These are phyloP conservation scores for Eupeodes luniger DNA, from an alignment of 2,888 invertebrate genomes.

Conservation along the genomic window DNA sequence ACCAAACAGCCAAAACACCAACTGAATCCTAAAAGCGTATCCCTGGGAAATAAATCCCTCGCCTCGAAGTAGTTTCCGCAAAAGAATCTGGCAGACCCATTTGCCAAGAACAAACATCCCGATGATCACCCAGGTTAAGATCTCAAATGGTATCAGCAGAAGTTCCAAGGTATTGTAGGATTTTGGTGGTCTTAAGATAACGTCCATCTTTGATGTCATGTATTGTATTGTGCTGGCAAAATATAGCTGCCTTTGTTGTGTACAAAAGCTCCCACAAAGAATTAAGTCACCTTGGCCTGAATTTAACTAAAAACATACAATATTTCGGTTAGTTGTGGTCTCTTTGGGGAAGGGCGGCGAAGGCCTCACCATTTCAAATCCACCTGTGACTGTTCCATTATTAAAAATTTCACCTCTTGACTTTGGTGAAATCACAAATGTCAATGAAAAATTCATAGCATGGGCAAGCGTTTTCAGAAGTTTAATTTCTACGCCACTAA, in stretches of 20 bases:
- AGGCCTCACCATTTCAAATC: not conserved
- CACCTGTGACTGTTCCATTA: slow-evolving; percentile 4
- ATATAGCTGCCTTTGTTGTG: not conserved
- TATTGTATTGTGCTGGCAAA: not conserved
- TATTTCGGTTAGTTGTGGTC: too few species aligned
- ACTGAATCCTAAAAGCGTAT: not conserved
- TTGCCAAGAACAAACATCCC: not conserved
- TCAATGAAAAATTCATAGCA: not conserved
- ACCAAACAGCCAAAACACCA: not conserved
- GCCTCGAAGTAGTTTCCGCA: not conserved
- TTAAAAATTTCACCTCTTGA: not conserved
- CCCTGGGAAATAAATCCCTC: not conserved
- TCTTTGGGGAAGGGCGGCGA: not conserved
- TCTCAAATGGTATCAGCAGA: not conserved
- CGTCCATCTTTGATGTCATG: not conserved
- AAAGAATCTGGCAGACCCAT: not conserved
- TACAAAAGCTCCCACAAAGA: not conserved
- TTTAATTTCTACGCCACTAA: not conserved
- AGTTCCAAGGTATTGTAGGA: not conserved
- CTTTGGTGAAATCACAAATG: not conserved
- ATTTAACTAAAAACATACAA: not conserved
- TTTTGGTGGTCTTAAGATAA: not conserved
- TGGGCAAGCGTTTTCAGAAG: not conserved
- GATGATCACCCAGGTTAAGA: not conserved
- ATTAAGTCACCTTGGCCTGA: not conserved